These are phyloP conservation scores for Alethe castanea DNA, from an alignment of 2,113 vertebrate genomes.

Conservation along the genomic window DNA sequence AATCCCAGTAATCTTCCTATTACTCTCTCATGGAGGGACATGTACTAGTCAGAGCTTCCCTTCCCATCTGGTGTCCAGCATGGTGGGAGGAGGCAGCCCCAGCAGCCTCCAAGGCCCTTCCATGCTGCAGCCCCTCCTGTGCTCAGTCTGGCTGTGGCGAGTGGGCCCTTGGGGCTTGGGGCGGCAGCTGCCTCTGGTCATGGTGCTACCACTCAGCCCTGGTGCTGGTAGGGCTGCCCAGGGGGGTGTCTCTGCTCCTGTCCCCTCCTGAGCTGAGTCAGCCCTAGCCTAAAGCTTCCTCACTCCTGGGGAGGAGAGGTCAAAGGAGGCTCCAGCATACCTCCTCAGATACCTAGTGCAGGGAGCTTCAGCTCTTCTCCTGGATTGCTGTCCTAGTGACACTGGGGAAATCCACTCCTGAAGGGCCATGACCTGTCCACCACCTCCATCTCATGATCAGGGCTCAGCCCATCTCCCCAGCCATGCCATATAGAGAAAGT, in stretches of 20 bases:
- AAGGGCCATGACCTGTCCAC: neutral
- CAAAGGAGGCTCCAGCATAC: neutral
- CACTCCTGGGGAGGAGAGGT: neutral
- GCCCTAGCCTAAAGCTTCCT: neutral
- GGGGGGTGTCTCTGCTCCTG: neutral
- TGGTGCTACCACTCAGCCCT: rapidly evolving
- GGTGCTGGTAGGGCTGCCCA: neutral
- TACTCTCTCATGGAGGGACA: neutral
- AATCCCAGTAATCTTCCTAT: neutral
- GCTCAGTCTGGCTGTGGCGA: neutral
- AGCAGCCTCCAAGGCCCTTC: neutral
- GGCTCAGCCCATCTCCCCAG: neutral
- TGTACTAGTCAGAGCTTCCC: rapidly evolving
- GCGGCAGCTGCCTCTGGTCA: neutral
- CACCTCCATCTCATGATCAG: neutral
- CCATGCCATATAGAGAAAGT: too few relatives aligned
- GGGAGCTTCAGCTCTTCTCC: neutral
- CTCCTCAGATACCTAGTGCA: neutral
- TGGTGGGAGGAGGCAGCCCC: neutral
- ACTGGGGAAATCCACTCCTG: neutral
- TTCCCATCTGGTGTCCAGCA: neutral
- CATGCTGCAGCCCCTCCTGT: neutral
- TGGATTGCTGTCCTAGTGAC: neutral
- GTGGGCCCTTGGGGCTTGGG: too few relatives aligned
- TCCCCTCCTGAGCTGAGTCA: neutral